These are phyloP conservation scores for Pseudochaenichthys georgianus DNA, from an alignment of 2,797 vertebrate species.

Conservation along the genomic window DNA sequence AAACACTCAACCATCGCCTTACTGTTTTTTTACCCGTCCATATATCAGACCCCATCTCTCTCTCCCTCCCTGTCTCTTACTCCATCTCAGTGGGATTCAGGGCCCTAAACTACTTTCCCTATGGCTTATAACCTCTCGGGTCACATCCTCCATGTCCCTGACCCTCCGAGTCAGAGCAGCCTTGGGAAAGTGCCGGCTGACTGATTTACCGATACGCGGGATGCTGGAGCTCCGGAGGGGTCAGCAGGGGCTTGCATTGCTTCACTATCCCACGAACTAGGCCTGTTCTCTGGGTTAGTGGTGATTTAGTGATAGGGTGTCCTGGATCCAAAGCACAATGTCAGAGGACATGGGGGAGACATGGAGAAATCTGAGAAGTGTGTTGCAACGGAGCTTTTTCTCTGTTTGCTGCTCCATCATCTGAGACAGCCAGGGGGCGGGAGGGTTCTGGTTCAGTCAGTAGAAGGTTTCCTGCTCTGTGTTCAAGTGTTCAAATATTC, in stretches of 20 bases:
- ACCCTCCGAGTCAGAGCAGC: conserved; percentile 70
- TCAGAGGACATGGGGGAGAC: conserved; percentile 75
- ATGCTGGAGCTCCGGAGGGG: conserved; percentile 70
- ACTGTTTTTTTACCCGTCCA: conserved; percentile 28
- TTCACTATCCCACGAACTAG: conserved; percentile 72
- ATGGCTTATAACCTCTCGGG: conserved; percentile 59
- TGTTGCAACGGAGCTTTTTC: conserved; percentile 69
- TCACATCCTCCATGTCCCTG: conserved; percentile 77
- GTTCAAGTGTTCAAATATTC: not conserved
- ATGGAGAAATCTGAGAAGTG: conserved; percentile 76
- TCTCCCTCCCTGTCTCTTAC: conserved; percentile 13
- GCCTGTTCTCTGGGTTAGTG: conserved; percentile 63
- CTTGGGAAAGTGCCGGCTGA: conserved; percentile 82
- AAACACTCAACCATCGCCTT: conserved; percentile 34
- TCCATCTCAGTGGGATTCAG: conserved; percentile 61
- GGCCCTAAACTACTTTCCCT: conserved; percentile 62
- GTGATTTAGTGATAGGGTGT: conserved; percentile 78
- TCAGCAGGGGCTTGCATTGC: conserved; percentile 69
- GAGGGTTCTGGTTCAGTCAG: conserved; percentile 14
- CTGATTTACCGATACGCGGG: conserved; percentile 83
- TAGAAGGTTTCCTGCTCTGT: not conserved
- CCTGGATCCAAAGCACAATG: conserved; percentile 64
- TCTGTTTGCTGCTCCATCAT: conserved; percentile 67
- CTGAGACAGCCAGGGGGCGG: conserved; percentile 47
- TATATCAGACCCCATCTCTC: conserved; percentile 44